A percentile compares a stretch with the other conserved stretches of the same genome.
phyloP scores from a whole-genome alignment of 2,888 invertebrate species.

The Cephus pulcher region DNA sequence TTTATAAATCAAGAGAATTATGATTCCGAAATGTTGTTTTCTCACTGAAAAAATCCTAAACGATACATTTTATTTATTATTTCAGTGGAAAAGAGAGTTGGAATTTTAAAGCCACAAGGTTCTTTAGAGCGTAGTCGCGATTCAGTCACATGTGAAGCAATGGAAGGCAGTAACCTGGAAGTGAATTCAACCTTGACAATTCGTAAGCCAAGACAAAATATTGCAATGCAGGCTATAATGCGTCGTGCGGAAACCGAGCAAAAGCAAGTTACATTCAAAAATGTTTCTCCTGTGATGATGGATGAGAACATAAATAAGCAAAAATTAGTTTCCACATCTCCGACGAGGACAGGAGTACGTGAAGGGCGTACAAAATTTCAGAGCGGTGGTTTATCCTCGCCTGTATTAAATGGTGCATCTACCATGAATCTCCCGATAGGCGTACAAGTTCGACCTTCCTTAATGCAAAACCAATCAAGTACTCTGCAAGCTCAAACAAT shows the following conservation, averaged over 20 bases:
- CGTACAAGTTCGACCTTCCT: slow-evolving; percentile 39
- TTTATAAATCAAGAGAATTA: too few relatives aligned
- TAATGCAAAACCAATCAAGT: slow-evolving; percentile 28
- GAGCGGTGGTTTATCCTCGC: background rate
- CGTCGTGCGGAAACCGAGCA: slow-evolving; percentile 77
- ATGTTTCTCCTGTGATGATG: slow-evolving; percentile 53
- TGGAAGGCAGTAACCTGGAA: slow-evolving; percentile 43
- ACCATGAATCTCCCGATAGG: slow-evolving; percentile 27
- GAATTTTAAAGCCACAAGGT: slow-evolving; percentile 80
- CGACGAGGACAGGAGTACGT: slow-evolving; percentile 21
- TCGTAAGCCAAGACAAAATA: slow-evolving; percentile 74
- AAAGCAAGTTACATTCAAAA: slow-evolving; percentile 70
- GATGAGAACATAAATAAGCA: slow-evolving; percentile 38
- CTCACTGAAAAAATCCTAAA: background rate
- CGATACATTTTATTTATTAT: slow-evolving; percentile 7
- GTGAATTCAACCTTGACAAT: slow-evolving; percentile 33
- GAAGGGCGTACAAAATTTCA: background rate
- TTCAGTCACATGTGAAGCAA: slow-evolving; percentile 29
- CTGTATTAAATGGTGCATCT: slow-evolving; percentile 10
- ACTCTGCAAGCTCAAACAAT: slow-evolving; percentile 20
- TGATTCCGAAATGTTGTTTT: background rate
- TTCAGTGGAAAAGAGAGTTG: slow-evolving; percentile 71
- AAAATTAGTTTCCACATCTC: slow-evolving; percentile 25
- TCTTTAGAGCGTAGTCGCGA: slow-evolving; percentile 76
- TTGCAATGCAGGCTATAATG: slow-evolving; percentile 83